Conservation (phyloP, 2,888 invertebrate species). For the Watsonalla binaria region DNA sequence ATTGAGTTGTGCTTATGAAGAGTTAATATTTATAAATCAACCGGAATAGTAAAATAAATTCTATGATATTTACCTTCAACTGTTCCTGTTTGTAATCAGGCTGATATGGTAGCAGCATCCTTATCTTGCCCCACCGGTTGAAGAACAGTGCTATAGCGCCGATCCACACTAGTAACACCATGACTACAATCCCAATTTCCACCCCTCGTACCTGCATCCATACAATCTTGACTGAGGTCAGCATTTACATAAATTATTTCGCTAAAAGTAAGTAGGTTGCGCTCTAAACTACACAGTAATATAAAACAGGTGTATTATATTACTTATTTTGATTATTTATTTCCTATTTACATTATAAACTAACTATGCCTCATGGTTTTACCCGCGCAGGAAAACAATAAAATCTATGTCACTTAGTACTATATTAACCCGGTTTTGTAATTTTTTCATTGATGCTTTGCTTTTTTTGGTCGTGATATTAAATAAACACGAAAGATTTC, state of each 20-base stretch:
- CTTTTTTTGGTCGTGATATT: too few relatives aligned
- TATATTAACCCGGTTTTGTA: too few relatives aligned
- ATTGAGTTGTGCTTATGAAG: too few relatives aligned
- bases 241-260: background rate
- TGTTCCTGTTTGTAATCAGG: constrained; percentile 94
- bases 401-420: too few relatives aligned
- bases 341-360: background rate
- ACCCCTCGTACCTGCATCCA: constrained; percentile 87
- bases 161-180: constrained; percentile 90
- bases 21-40: too few relatives aligned
- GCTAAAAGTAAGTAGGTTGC: background rate
- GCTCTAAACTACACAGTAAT: background rate
- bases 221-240: constrained; percentile 1
- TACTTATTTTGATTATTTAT: background rate
- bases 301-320: background rate
- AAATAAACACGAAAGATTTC: too few relatives aligned
- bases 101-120: constrained; percentile 94
- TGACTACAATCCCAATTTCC: constrained; percentile 92
- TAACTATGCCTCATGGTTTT: background rate
- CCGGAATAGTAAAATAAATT: constrained; percentile 1
- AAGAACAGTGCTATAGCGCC: constrained; percentile 92
- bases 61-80: constrained; percentile 76
- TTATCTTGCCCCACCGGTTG: constrained; percentile 93
- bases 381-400: too few relatives aligned
- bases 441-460: too few relatives aligned